These are phyloP conservation scores for Serripes groenlandicus DNA, from an alignment of 2,888 invertebrate species.

Conservation along the genomic window DNA sequence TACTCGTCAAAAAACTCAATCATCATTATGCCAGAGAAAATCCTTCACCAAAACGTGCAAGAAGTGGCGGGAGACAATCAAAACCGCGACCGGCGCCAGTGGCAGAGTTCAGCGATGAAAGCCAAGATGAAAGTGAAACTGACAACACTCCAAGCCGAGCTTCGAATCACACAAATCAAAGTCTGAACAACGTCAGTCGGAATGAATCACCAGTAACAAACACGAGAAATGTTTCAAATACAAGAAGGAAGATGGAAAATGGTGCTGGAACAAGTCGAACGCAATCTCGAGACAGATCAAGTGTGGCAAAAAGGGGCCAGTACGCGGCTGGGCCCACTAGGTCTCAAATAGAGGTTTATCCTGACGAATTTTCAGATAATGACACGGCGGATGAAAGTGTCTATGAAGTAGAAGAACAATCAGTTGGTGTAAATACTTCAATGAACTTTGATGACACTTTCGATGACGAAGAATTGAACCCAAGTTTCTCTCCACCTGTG, in stretches of 20 bases:
- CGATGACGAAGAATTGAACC: constrained; percentile 43
- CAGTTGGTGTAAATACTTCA: constrained; percentile 77
- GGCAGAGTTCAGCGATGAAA: constrained; percentile 70
- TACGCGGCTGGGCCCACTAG: background rate
- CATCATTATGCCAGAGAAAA: constrained; percentile 77
- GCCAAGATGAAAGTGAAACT: constrained; percentile 67
- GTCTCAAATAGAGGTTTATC: constrained; percentile 53
- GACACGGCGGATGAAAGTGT: constrained; percentile 76
- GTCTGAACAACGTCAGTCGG: constrained; percentile 11
- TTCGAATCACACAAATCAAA: constrained; percentile 1
- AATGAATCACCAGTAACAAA: constrained; percentile 20
- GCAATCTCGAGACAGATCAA: background rate
- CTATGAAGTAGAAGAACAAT: constrained; percentile 78
- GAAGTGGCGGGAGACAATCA: constrained; percentile 43
- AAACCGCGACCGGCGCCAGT: constrained; percentile 46
- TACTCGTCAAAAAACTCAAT: constrained; percentile 80
- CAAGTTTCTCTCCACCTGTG: constrained; percentile 27
- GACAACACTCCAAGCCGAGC: background rate
- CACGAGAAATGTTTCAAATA: too few species aligned
- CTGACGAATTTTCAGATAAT: constrained; percentile 78
- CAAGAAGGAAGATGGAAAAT: constrained; percentile 32
- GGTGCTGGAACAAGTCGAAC: constrained; percentile 16
- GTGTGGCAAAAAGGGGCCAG: background rate
- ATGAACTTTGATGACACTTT: constrained; percentile 70
- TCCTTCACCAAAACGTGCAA: constrained; percentile 57